phyloP scores from a whole-genome alignment of 2,888 invertebrate species.

The Scaptomyza parva region DNA sequence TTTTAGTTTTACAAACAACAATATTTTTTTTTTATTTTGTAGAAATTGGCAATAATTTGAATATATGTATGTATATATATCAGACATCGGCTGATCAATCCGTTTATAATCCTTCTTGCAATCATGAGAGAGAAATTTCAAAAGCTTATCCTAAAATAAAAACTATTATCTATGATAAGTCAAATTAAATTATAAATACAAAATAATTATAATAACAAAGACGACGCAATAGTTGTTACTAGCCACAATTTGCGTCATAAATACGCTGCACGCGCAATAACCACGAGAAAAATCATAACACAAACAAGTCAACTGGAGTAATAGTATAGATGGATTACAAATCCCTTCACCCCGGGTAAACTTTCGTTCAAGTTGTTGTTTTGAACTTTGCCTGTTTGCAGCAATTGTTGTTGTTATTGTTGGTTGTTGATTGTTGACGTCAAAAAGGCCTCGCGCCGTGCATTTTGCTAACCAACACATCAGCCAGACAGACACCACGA shows the following conservation, averaged over 20 bases:
- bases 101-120: not conserved
- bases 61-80: not conserved
- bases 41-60: not conserved
- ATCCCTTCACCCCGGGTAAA: constrained; percentile 1
- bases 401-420: not conserved
- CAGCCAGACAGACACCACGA: not conserved
- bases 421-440: not conserved
- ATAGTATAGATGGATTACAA: not conserved
- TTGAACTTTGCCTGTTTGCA: constrained; percentile 2
- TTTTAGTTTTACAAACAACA: constrained; percentile 54
- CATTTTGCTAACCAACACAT: not conserved
- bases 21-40: constrained; percentile 12
- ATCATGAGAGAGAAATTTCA: not conserved
- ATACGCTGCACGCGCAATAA: constrained; percentile 3
- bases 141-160: not conserved
- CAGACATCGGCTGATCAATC: constrained; percentile 1
- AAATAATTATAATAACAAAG: constrained; percentile 4
- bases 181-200: not conserved
- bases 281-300: not conserved
- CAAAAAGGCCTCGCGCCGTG: not conserved
- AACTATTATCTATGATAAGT: too few species aligned
- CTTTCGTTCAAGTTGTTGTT: not conserved
- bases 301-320: constrained; percentile 4
- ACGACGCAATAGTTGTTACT: constrained; percentile 16
- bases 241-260: constrained; percentile 3